Percentiles rank a stretch among this genome's conserved stretches.
Conservation (phyloP, 2,888 invertebrate genomes). For the Pseudolycoriella hygida region DNA sequence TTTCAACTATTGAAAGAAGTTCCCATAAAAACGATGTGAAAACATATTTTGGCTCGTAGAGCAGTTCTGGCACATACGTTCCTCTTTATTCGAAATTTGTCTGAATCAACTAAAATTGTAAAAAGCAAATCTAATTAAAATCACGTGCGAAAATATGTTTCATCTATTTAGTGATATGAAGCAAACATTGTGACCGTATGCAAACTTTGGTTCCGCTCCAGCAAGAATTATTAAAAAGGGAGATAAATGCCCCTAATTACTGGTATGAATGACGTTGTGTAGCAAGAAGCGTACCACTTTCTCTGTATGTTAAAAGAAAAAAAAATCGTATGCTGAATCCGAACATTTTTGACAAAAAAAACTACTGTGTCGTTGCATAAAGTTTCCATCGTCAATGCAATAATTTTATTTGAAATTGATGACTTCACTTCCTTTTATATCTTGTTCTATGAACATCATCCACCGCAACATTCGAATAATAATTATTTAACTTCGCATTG, state of each 20-base stretch:
- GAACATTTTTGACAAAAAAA: too few relatives aligned
- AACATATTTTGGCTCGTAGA: too few relatives aligned
- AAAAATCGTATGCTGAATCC: too few relatives aligned
- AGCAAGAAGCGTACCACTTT: background rate
- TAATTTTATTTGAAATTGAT: background rate
- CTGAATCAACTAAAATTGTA: background rate
- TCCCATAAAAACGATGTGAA: too few relatives aligned
- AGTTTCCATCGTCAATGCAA: background rate
- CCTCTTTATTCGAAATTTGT: too few relatives aligned
- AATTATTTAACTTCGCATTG: too few relatives aligned
- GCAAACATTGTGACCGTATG: slow-evolving; percentile 16
- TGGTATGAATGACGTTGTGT: background rate
- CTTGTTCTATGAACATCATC: background rate
- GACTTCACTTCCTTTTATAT: background rate
- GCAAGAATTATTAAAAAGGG: background rate
- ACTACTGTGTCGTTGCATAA: too few relatives aligned
- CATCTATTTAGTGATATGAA: slow-evolving; percentile 22
- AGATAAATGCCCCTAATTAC: background rate
- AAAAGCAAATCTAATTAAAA: slow-evolving; percentile 13
- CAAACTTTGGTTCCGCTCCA: slow-evolving; percentile 13
- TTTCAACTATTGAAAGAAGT: too few relatives aligned
- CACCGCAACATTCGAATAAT: background rate
- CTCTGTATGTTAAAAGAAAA: too few relatives aligned
- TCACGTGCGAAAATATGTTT: slow-evolving; percentile 24
- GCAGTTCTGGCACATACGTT: too few relatives aligned